Percentiles rank a stretch among this genome's conserved stretches.
Evolutionary conservation across 2,113 vertebrate genomes (phyloP).

Genomic region (Osmerus eperlanus): DNA sequence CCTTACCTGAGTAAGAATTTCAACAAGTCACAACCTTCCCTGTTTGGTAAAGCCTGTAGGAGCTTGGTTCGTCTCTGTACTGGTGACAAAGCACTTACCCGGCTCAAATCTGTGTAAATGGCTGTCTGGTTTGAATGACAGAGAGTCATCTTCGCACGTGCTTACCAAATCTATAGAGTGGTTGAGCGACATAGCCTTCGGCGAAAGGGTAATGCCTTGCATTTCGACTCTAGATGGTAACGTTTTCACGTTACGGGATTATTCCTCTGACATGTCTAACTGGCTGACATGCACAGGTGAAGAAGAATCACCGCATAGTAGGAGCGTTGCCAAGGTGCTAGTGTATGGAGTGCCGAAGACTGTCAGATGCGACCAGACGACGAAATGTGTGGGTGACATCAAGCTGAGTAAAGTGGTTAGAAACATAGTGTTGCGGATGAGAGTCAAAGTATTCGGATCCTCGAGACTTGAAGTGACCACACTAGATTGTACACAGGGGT

Average conservation of each 20-base stretch:
- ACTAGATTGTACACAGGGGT: too few relatives aligned
- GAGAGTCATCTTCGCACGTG: not conserved
- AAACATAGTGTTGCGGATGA: too few relatives aligned
- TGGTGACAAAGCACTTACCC: not conserved
- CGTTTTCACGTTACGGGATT: not conserved
- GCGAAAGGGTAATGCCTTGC: not conserved
- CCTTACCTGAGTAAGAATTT: not conserved
- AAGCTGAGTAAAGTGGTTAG: too few relatives aligned
- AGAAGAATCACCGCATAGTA: not conserved
- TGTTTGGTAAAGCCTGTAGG: not conserved
- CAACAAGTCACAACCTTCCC: not conserved
- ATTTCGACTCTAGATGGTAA: not conserved
- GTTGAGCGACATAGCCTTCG: not conserved
- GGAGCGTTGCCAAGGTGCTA: not conserved
- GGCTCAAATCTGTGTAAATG: not conserved
- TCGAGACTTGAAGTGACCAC: too few relatives aligned
- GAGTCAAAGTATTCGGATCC: too few relatives aligned
- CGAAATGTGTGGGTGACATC: too few relatives aligned
- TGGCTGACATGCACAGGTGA: not conserved
- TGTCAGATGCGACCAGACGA: not conserved
- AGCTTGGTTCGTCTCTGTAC: not conserved
- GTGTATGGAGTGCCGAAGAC: not conserved
- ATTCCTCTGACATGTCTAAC: not conserved
- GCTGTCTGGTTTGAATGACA: not conserved
- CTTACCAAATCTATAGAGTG: not conserved